Evolutionary conservation across 2,797 vertebrate species (phyloP), one percentile per base, ranked within the genome.

Genomic region (Poecilia velifera): DNA sequence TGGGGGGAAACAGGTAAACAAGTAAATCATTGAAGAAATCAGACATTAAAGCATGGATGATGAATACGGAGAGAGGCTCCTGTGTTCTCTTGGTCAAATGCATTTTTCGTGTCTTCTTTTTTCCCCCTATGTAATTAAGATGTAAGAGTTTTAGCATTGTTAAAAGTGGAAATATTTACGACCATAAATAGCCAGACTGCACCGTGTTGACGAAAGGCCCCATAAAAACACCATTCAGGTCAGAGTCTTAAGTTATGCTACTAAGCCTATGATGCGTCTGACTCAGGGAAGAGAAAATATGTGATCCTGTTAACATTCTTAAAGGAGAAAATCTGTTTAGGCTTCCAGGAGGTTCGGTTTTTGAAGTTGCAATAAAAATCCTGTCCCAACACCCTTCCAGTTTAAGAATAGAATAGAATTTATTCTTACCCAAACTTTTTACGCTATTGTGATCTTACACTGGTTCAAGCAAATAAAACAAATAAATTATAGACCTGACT

Each of bases 41-140:
- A 81, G 85, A 45, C 43, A 45, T 71, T 71, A 74, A 82, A 89
- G 84, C 86, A 86, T 88, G 81, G 91, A 88, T 84, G 83, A 55
- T 3, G 57, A 51, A 84, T 6, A 53, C 34, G 13, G 59, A 79
- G 76, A 84, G 41, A n/a, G 12, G 12, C 68, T 71, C 22, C 25
- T n/a, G 22, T 70, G 9, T 70, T 43, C 5, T 6, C 41, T 28
- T 68, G 66, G 16, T 10, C 36, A 6, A 25, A 25, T 43, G 4
- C 39, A n/a, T 14, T 14, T 71, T 71, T n/a, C n/a, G n/a, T n/a
- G n/a, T 25, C 18, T 47, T 47, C 16, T 47, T 47, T 47, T 25
- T 53, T 53, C 25, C 3, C 6, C 22, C 8, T 45, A 28, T 45
- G 41, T 71, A n/a, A 43, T 45, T 45, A 45, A 45, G 6, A 14